phyloP scores from a whole-genome alignment of 2,797 vertebrate genomes.

The Hippoglossus hippoglossus region DNA sequence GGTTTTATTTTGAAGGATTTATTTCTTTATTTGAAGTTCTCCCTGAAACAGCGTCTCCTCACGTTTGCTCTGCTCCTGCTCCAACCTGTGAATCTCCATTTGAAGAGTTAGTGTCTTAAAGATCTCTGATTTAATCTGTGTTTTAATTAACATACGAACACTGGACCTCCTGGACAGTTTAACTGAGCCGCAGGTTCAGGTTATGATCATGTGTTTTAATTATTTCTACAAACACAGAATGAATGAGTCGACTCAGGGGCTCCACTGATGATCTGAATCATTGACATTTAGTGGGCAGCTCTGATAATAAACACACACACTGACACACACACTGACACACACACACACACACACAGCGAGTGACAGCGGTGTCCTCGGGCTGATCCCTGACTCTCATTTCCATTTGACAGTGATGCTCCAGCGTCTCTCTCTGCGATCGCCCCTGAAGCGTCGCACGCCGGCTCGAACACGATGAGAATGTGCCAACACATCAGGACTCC shows the following conservation, averaged over 20 bases:
- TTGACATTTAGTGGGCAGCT: background rate
- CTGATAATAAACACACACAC: background rate
- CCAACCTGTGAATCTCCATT: too few species aligned
- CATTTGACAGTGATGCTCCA: conserved; percentile 30
- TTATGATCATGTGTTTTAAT: background rate
- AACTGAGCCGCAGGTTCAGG: background rate
- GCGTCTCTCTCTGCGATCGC: background rate
- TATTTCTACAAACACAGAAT: background rate
- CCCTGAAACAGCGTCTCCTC: too few species aligned
- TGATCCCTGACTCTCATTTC: conserved; percentile 31
- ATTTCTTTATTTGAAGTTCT: too few species aligned
- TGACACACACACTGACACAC: too few species aligned
- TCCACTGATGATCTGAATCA: background rate
- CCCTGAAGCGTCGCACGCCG: background rate
- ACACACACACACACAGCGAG: background rate
- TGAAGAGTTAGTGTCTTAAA: too few species aligned
- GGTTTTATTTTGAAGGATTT: background rate
- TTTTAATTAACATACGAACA: background rate
- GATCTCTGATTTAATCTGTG: too few species aligned
- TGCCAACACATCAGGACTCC: too few species aligned
- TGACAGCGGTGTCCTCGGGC: conserved; percentile 49
- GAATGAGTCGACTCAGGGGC: background rate
- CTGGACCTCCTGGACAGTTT: too few species aligned
- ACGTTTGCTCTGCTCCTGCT: too few species aligned
- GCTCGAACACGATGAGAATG: background rate